Percentiles rank a stretch among this genome's conserved stretches.
These are phyloP conservation scores for Celastrina argiolus DNA, from an alignment of 2,888 invertebrate genomes.

Conservation along the genomic window DNA sequence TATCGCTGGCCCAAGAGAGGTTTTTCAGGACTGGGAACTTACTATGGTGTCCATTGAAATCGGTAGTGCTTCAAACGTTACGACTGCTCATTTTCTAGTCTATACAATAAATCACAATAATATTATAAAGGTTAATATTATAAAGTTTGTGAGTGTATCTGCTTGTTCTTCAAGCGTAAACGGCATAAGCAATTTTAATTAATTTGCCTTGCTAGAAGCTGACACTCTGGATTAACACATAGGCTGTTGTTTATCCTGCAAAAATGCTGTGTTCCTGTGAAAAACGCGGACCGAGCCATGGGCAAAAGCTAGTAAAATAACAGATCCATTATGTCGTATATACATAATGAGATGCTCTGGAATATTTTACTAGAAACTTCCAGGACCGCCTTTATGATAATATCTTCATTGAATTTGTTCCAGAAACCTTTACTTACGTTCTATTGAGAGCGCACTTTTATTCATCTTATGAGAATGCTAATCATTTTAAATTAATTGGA, in stretches of 20 bases:
- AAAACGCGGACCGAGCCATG: too few relatives aligned
- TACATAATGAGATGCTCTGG: not conserved
- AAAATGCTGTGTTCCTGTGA: too few relatives aligned
- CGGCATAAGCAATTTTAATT: too few relatives aligned
- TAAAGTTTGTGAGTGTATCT: too few relatives aligned
- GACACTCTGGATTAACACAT: too few relatives aligned
- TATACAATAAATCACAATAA: not conserved
- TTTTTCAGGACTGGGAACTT: too few relatives aligned
- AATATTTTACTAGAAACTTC: not conserved
- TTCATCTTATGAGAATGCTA: not conserved
- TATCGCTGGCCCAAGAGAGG: too few relatives aligned
- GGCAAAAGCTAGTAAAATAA: not conserved
- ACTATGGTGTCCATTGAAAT: too few relatives aligned
- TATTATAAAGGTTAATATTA: too few relatives aligned
- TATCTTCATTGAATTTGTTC: slow-evolving; percentile 1
- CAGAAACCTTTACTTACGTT: not conserved
- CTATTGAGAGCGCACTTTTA: not conserved
- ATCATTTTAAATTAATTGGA: not conserved
- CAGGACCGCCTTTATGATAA: not conserved
- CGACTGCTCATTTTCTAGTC: not conserved
- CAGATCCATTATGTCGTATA: not conserved
- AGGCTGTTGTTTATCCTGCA: too few relatives aligned
- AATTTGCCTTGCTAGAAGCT: too few relatives aligned
- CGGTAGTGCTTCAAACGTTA: not conserved
- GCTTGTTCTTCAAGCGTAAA: too few relatives aligned